These are phyloP conservation scores for Sarotherodon lohbergeri DNA, from an alignment of 2,113 vertebrate species.

Conservation along the genomic window DNA sequence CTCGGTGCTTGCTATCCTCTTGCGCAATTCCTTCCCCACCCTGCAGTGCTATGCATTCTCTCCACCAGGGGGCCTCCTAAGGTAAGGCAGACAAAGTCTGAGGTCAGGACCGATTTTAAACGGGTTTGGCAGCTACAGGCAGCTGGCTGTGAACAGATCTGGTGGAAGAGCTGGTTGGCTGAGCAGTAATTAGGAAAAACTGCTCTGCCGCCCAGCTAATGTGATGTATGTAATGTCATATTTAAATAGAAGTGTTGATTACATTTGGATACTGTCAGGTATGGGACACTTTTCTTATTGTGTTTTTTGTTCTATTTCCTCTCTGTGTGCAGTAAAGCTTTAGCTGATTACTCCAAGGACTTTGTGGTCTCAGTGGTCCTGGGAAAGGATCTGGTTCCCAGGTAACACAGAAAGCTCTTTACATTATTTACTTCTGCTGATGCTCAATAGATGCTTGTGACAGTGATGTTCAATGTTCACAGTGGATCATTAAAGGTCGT, in stretches of 20 bases:
- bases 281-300: rapidly evolving
- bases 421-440: not conserved
- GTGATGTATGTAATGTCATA: not conserved
- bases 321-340: slow-evolving; percentile 80
- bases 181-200: not conserved
- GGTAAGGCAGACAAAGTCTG: slow-evolving; percentile 67
- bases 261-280: rapidly evolving
- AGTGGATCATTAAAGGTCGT: not conserved
- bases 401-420: slow-evolving; percentile 66
- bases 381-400: slow-evolving; percentile 92
- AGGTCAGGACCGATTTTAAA: not conserved
- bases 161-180: not conserved
- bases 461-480: not conserved
- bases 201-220: rapidly evolving
- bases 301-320: not conserved
- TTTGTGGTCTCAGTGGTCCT: slow-evolving; percentile 90
- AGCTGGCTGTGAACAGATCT: not conserved
- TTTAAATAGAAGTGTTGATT: not conserved
- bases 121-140: not conserved
- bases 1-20: slow-evolving; percentile 78
- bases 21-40: slow-evolving; percentile 77
- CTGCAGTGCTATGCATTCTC: slow-evolving; percentile 89
- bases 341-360: slow-evolving; percentile 85
- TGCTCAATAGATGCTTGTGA: not conserved
- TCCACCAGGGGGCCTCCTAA: slow-evolving; percentile 91